These are phyloP conservation scores for Macropus fuliginosus DNA, from an alignment of 2,797 vertebrate species.

Conservation along the genomic window DNA sequence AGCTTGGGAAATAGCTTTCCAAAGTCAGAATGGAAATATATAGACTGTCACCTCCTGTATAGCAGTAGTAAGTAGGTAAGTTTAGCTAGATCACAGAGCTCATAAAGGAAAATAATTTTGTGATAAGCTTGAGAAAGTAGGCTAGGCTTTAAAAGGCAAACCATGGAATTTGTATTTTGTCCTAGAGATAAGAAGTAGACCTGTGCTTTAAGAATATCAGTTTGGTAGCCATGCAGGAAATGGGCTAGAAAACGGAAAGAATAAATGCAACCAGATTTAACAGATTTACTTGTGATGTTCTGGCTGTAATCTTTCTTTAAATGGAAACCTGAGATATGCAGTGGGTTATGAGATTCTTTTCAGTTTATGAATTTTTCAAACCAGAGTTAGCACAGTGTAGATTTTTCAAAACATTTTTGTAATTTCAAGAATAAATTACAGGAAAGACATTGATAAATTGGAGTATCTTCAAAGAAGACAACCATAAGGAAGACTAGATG, in stretches of 20 bases:
- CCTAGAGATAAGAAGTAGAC: not conserved
- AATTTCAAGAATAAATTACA: not conserved
- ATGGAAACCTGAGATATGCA: not conserved
- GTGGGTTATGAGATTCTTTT: not conserved
- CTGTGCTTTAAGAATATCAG: not conserved
- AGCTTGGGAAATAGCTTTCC: not conserved
- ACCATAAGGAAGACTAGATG: not conserved
- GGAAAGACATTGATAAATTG: not conserved
- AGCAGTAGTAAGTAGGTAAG: not conserved
- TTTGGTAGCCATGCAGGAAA: not conserved
- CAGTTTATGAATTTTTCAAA: not conserved
- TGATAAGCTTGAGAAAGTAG: not conserved
- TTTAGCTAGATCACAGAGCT: not conserved
- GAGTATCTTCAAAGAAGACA: not conserved
- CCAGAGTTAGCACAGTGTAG: not conserved
- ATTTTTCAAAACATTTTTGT: not conserved
- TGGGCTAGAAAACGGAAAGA: not conserved
- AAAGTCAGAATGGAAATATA: not conserved
- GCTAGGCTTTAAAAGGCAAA: not conserved
- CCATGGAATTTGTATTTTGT: not conserved
- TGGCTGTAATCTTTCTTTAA: not conserved
- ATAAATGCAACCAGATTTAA: not conserved
- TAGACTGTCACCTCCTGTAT: not conserved
- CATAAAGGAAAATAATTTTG: not conserved
- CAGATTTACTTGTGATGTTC: not conserved